Conservation (phyloP, 2,797 vertebrate genomes). For the Pseudochromis fuscus region DNA sequence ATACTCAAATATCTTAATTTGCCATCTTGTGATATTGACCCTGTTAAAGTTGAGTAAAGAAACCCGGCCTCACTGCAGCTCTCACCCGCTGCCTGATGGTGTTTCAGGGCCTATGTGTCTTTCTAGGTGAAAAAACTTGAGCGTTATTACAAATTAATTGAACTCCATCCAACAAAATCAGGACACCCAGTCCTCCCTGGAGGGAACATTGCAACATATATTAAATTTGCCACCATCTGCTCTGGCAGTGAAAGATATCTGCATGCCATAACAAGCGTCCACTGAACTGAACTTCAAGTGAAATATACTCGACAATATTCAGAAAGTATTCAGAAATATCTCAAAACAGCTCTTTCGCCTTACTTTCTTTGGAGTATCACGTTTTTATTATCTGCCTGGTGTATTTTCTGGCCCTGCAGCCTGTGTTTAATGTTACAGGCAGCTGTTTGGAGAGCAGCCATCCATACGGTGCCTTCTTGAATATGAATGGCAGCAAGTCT, state of each 20-base stretch:
- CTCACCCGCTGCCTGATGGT: not conserved
- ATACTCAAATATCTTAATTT: not conserved
- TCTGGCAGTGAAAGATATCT: slow-evolving; percentile 28
- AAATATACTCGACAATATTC: slow-evolving; percentile 16
- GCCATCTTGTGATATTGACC: not conserved
- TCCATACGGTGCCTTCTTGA: slow-evolving; percentile 47
- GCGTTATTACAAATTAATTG: not conserved
- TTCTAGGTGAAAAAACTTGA: not conserved
- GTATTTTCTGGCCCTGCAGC: slow-evolving; percentile 63
- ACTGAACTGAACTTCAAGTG: slow-evolving; percentile 30
- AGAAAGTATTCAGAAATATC: slow-evolving; percentile 6
- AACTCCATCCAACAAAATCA: not conserved
- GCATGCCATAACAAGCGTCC: slow-evolving; percentile 46
- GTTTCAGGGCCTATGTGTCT: not conserved
- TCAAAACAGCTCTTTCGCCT: slow-evolving; percentile 14
- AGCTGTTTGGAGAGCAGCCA: slow-evolving; percentile 75
- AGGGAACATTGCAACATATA: slow-evolving; percentile 16
- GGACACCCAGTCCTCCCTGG: not conserved
- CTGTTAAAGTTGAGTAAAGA: not conserved
- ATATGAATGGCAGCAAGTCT: slow-evolving; percentile 57
- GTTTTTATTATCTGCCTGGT: slow-evolving; percentile 33
- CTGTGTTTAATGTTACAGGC: slow-evolving; percentile 57
- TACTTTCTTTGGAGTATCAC: slow-evolving; percentile 6
- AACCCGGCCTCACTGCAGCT: not conserved
- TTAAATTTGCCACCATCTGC: slow-evolving; percentile 23